Evolutionary conservation across 2,113 vertebrate genomes (phyloP), one percentile per base, ranked within the genome.

Genomic region (Charina bottae): DNA sequence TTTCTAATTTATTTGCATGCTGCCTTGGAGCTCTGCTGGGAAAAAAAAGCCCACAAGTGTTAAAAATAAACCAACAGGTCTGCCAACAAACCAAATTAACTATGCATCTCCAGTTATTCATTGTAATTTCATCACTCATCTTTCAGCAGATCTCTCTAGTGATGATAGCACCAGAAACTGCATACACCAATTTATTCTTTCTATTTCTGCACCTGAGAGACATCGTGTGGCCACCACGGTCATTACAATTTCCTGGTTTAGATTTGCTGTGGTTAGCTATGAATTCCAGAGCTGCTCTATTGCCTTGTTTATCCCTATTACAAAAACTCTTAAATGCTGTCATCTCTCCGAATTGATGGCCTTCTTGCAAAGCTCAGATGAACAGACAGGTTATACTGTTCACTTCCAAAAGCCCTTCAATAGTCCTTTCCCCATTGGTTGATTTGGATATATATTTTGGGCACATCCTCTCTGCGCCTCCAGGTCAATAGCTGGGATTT

Each of bases 171-270:
- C 10, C 54, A 56, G 56, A 72, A 72, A 55, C 0, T 10, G 1
- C 3, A 49, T 42, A 42, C 42, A 42, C 2, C 42, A 42, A 42
- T 37, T 6, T 37, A 42, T 49, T 56, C 59, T 60, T 28, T 55
- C 6, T 26, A 94, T 9, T 90, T 94, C 93, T 96, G 95, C 94
- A n/a, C 59, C 93, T 24, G 94, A 89, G 96, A 94, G 96, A 93
- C 96, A 95, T 84, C 96, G 33, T 90, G 96, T 95, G 96, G 96
- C 88, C 88, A 0, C 42, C 0, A 26, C 37, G 8, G 84, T 93
- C 94, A 95, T 90, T 93, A 93, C 96, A 96, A 0, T 4, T 0
- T 11, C 83, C 10, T 28, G 28, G 42, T 7, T 62, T 42, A 28
- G 26, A 8, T 53, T 26, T 33, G 26, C 55, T 53, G n/a, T 13